These are phyloP conservation scores for Oopsacas minuta DNA, from an alignment of 37 sponge, comb jelly and placozoan genomes.

Conservation along the genomic window DNA sequence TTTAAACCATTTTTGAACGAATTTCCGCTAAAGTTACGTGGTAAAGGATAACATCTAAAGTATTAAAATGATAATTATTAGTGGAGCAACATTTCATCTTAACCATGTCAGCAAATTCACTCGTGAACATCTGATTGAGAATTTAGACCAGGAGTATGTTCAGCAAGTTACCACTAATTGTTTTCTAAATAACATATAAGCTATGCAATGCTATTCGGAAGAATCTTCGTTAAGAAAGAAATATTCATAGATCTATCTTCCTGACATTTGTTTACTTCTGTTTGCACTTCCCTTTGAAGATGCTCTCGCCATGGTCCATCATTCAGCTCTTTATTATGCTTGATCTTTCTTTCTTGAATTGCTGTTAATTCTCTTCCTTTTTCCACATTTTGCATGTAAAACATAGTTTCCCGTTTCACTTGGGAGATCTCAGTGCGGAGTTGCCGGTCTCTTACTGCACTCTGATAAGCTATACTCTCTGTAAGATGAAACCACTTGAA, in stretches of 20 bases:
- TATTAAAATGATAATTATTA: too few relatives aligned
- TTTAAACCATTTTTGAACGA: too few relatives aligned
- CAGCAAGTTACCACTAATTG: too few relatives aligned
- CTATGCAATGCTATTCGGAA: constrained; percentile 11
- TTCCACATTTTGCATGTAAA: constrained; percentile 64
- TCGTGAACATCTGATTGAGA: too few relatives aligned
- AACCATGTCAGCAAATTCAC: too few relatives aligned
- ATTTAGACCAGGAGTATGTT: too few relatives aligned
- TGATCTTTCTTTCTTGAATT: constrained; percentile 55
- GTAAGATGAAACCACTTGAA: constrained; percentile 89
- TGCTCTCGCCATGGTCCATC: neutral
- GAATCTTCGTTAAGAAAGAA: neutral
- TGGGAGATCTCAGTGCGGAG: constrained; percentile 73
- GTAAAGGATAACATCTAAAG: too few relatives aligned
- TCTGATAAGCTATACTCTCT: constrained; percentile 82
- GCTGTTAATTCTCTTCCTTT: constrained; percentile 53
- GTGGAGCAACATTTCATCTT: too few relatives aligned
- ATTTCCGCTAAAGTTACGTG: too few relatives aligned
- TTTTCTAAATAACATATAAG: too few relatives aligned
- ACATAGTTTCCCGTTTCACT: constrained; percentile 59
- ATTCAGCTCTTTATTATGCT: neutral
- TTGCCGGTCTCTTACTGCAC: constrained; percentile 67
- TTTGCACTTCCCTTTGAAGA: neutral
- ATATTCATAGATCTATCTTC: neutral
- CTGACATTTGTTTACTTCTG: neutral